Evolutionary conservation across 2,797 vertebrate genomes (phyloP).

Genomic region (Adelosebastes latens): DNA sequence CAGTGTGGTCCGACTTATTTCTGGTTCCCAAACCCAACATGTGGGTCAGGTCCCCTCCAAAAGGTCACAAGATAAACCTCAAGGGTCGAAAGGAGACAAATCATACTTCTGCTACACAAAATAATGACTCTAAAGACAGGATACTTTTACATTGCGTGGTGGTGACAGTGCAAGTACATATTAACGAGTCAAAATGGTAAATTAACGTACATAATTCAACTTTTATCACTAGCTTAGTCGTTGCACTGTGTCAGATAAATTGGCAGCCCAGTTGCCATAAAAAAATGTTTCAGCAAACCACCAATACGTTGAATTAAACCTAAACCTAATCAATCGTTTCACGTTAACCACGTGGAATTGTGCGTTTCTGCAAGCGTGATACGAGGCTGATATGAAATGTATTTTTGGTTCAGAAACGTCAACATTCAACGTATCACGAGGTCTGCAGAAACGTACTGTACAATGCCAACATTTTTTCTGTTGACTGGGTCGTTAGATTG

Average conservation of each 20-base stretch:
- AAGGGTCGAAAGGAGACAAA: accelerated
- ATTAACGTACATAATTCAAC: background rate
- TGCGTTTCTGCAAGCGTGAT: too few species aligned
- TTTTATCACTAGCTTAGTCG: background rate
- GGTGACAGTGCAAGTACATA: background rate
- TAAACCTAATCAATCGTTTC: too few species aligned
- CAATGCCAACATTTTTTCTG: too few species aligned
- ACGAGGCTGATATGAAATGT: too few species aligned
- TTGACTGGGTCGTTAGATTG: accelerated
- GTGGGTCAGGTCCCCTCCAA: background rate
- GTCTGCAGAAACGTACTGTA: too few species aligned
- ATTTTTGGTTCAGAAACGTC: too few species aligned
- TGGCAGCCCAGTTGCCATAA: background rate
- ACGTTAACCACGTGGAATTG: too few species aligned
- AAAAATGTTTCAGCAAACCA: too few species aligned
- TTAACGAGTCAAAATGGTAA: accelerated
- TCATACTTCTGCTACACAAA: too few species aligned
- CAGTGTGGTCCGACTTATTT: background rate
- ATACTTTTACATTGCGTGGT: background rate
- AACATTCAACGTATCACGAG: too few species aligned
- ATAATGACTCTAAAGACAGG: background rate
- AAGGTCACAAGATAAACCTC: background rate
- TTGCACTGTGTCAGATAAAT: background rate
- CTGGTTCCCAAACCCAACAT: background rate
- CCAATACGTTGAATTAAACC: too few species aligned